Evolutionary conservation across 53 echinoderm and acorn worm genomes (phyloP).

Genomic region (Hippasteria phrygiana): DNA sequence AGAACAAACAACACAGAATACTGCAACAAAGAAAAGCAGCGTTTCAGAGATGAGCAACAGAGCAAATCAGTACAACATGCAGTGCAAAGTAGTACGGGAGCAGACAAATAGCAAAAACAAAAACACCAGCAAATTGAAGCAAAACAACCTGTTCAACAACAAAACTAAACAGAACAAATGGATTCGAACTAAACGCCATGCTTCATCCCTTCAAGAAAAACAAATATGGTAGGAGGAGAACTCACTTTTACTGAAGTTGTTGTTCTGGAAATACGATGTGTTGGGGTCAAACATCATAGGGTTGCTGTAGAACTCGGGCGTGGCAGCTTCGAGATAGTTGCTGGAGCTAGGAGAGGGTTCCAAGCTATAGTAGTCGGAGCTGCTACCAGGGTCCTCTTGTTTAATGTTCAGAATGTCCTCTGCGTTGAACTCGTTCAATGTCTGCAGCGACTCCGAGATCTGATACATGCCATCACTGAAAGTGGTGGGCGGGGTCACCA

Average conservation of each 20-base stretch:
- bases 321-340: slow-evolving; percentile 80
- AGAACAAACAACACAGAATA: no score
- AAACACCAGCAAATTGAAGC: no score
- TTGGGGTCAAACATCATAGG: slow-evolving; percentile 89
- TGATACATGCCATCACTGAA: slow-evolving; percentile 90
- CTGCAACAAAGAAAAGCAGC: no score
- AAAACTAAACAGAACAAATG: no score
- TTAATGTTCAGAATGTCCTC: slow-evolving; percentile 97
- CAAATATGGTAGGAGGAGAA: neutral
- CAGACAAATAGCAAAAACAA: no score
- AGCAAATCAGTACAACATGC: no score
- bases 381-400: slow-evolving; percentile 91
- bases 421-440: slow-evolving; percentile 97
- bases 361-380: slow-evolving; percentile 98
- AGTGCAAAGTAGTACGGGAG: no score
- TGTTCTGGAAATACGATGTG: slow-evolving; percentile 79
- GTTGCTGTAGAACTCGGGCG: slow-evolving; percentile 86
- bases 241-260: slow-evolving; percentile 81
- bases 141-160: no score
- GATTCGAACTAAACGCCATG: no score
- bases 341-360: slow-evolving; percentile 86
- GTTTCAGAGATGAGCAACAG: no score
- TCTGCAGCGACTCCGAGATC: slow-evolving; percentile 96
- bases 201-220: no score
- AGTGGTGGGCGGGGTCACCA: slow-evolving; percentile 82